Evolutionary conservation across 92 coral and sea anemone species (phyloP).

Genomic region (Zoanthus solanderi): DNA sequence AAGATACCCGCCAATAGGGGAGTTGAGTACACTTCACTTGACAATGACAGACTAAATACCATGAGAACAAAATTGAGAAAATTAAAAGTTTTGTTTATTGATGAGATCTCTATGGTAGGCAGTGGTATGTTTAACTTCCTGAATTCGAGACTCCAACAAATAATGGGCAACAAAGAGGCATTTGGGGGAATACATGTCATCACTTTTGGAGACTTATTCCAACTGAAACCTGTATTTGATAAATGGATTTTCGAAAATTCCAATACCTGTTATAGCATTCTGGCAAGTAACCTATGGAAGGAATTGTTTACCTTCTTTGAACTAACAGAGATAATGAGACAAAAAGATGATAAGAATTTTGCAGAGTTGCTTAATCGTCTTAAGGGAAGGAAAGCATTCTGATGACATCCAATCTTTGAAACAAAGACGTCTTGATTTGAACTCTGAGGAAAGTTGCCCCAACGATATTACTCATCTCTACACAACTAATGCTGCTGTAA

Average conservation of each 20-base stretch:
- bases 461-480: constrained; percentile 55
- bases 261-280: constrained; percentile 37
- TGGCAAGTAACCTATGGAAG: constrained; percentile 56
- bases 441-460: constrained; percentile 52
- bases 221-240: constrained; percentile 70
- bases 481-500: constrained; percentile 62
- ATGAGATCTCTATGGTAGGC: constrained; percentile 62
- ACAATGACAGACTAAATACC: constrained; percentile 53
- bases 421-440: constrained; percentile 37
- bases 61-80: constrained; percentile 44
- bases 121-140: constrained; percentile 62
- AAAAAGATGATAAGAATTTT: constrained; percentile 76
- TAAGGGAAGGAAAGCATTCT: constrained; percentile 73
- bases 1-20: constrained; percentile 65
- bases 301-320: constrained; percentile 45
- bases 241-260: constrained; percentile 57
- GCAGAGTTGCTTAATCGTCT: constrained; percentile 42
- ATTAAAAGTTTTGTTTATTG: constrained; percentile 55
- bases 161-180: constrained; percentile 53
- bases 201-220: constrained; percentile 66
- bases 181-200: constrained; percentile 63
- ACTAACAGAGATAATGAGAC: constrained; percentile 70
- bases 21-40: constrained; percentile 47
- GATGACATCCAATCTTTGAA: constrained; percentile 55
- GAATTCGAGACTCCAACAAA: constrained; percentile 53